Evolutionary conservation across 2,113 vertebrate genomes (phyloP), one percentile per base, ranked within the genome.

Genomic region (Sinocyclocheilus anshuiensis): DNA sequence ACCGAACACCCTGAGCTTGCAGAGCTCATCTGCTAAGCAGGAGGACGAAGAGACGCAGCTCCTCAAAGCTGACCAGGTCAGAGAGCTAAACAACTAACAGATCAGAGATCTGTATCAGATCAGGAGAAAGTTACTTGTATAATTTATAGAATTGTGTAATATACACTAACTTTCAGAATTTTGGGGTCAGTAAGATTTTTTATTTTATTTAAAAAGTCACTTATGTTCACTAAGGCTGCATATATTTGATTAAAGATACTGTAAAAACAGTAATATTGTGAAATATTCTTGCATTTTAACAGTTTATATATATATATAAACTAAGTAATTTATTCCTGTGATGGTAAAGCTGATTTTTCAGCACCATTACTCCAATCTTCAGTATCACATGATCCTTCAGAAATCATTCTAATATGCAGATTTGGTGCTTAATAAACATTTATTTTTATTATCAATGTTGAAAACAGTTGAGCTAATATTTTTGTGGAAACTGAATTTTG

Each of bases 11-110:
- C 59, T 29, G 16, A 90, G 86, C 79, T 89, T 88, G n/a, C 95
- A 95, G 85, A 61, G 29, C 0, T 83, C 55, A 24, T 20, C 67
- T 13, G 86, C 87, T 20, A 83, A 69, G 13, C 84, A 72, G 8
- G 94, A 87, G 63, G 7, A 90, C 5, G 95, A 96, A 20, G 94
- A 95, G 71, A 72, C 88, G 0, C 85, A 84, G 26, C 89, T 95
- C 77, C 91, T 92, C 81, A 96, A 95, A 93, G 92, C 95, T 4
- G 96, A 97, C 72, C 96, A 97, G 96, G 97, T 98, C n/a, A 88
- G 85, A 29, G 12, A 36, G n/a, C 16, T 53, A 11, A 39, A 55
- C 9, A 55, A 86, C 22, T 86, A 29, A 72, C 5, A 61, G 33
- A 77, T 18, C 1, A 74, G 16, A 55, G 4, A 79, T 33, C 16